Evolutionary conservation across 2,113 vertebrate species (phyloP).

Genomic region (Syngnathus floridae): DNA sequence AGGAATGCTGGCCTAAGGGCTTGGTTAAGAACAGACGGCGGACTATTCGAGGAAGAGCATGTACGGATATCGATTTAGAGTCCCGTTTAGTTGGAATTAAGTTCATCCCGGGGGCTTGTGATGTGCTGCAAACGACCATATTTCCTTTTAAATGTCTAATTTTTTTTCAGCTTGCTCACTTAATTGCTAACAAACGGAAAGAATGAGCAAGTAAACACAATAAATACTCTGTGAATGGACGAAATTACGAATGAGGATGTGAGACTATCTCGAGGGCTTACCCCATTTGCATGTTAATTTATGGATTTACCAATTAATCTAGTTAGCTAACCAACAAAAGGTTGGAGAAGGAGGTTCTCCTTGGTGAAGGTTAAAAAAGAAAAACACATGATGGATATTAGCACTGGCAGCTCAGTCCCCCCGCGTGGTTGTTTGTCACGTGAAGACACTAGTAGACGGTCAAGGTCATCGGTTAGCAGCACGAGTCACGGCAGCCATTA

Average conservation of each 20-base stretch:
- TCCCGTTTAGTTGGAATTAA: constrained; percentile 34
- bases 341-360: neutral
- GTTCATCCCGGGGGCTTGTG: constrained; percentile 6
- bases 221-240: too few species aligned
- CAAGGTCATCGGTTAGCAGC: constrained; percentile 9
- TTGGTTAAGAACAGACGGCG: constrained; percentile 12
- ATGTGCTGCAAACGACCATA: constrained; percentile 4
- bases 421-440: constrained; percentile 57
- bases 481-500: neutral
- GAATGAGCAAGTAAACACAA: too few species aligned
- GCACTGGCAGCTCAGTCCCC: constrained; percentile 51
- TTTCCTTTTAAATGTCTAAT: constrained; percentile 11
- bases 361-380: neutral
- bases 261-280: neutral
- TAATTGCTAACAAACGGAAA: too few species aligned
- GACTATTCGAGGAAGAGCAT: constrained; percentile 15
- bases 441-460: constrained; percentile 63
- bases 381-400: neutral
- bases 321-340: neutral
- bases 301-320: neutral
- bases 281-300: neutral
- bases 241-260: too few species aligned
- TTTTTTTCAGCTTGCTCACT: too few species aligned
- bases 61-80: constrained; percentile 25
- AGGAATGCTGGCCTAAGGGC: constrained; percentile 13